Evolutionary conservation across 2,797 vertebrate genomes (phyloP).

Genomic region (Catharus ustulatus): DNA sequence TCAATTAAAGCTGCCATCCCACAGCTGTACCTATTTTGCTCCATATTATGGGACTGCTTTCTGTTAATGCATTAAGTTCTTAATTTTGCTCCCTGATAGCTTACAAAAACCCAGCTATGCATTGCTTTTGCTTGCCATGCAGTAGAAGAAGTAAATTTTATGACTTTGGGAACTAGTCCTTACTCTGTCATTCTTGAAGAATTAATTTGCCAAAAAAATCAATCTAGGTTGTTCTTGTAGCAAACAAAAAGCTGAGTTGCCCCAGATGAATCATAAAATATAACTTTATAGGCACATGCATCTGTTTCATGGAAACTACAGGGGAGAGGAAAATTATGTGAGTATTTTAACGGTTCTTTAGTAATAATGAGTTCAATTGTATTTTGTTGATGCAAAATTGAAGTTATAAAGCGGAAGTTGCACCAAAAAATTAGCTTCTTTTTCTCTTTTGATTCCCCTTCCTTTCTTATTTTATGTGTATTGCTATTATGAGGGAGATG

Average conservation of each 20-base stretch:
- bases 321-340: background rate
- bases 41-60: background rate
- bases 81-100: background rate
- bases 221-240: background rate
- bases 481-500: background rate
- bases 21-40: background rate
- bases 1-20: background rate
- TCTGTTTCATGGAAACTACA: conserved; percentile 34
- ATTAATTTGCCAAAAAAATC: background rate
- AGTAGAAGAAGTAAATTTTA: background rate
- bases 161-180: background rate
- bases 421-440: background rate
- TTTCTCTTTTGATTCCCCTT: background rate
- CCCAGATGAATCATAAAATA: conserved; percentile 22
- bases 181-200: background rate
- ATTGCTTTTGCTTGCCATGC: background rate
- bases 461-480: background rate
- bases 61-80: background rate
- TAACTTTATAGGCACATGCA: conserved; percentile 12
- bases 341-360: conserved; percentile 2
- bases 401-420: background rate
- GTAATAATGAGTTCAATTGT: background rate
- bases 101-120: background rate
- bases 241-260: background rate
- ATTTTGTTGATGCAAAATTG: background rate